Percentiles rank a stretch among this genome's conserved stretches.
These are phyloP conservation scores for Macroglossus sobrinus DNA, from an alignment of 2,113 vertebrate species.

Conservation along the genomic window DNA sequence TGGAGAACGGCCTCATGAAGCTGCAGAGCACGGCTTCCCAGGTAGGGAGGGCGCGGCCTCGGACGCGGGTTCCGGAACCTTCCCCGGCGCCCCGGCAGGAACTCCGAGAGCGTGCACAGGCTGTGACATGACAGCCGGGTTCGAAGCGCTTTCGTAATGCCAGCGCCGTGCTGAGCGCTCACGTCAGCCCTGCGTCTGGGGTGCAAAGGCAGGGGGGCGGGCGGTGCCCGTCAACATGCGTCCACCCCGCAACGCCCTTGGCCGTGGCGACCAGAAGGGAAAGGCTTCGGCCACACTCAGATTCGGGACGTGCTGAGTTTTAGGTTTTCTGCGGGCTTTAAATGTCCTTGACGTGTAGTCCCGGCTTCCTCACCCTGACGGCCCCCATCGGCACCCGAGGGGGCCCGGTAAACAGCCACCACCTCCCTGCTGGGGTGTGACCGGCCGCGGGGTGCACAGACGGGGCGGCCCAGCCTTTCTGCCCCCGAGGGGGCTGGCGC, in stretches of 20 bases:
- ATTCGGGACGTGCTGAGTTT: rapidly evolving
- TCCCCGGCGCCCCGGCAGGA: neutral
- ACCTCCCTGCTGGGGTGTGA: neutral
- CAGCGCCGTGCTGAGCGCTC: rapidly evolving
- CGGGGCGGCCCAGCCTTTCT: neutral
- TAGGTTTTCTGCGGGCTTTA: neutral
- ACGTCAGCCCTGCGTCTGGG: rapidly evolving
- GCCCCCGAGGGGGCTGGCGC: neutral
- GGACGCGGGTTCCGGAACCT: neutral
- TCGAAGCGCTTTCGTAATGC: rapidly evolving
- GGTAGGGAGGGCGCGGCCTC: constrained; percentile 62
- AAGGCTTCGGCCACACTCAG: rapidly evolving
- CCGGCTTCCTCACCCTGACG: rapidly evolving
- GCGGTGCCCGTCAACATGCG: rapidly evolving
- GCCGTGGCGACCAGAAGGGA: rapidly evolving
- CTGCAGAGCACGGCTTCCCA: constrained; percentile 81
- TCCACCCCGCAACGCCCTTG: rapidly evolving
- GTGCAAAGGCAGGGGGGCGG: too few relatives aligned
- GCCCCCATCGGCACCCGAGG: rapidly evolving
- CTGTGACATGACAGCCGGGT: rapidly evolving
- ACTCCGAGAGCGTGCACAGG: rapidly evolving
- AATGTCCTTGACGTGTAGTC: rapidly evolving
- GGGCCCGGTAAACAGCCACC: neutral
- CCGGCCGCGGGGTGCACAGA: neutral
- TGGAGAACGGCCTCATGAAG: constrained; percentile 85